These are phyloP conservation scores for Ormyrus nitidulus DNA, from an alignment of 2,888 invertebrate species.

Conservation along the genomic window DNA sequence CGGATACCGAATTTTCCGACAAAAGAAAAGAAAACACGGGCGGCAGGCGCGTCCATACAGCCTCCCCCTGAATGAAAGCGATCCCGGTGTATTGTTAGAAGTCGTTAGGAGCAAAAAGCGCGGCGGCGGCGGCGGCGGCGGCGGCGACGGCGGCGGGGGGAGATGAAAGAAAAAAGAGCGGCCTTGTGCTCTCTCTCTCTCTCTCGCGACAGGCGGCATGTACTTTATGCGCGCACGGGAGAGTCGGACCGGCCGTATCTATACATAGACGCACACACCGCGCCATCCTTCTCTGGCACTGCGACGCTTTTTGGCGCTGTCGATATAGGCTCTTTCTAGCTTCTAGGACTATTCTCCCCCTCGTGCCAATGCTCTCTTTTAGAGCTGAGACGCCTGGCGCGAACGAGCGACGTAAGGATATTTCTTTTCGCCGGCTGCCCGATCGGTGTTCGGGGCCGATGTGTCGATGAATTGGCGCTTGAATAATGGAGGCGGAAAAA, in stretches of 20 bases:
- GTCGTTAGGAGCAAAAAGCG: constrained; percentile 25
- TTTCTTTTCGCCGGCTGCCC: too few species aligned
- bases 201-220: background rate
- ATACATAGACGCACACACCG: constrained; percentile 22
- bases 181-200: constrained; percentile 39
- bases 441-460: background rate
- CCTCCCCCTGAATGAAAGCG: constrained; percentile 41
- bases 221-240: constrained; percentile 2
- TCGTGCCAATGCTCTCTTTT: constrained; percentile 48
- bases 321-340: background rate
- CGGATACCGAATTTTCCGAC: background rate
- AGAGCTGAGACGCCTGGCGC: background rate
- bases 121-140: background rate
- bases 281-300: background rate
- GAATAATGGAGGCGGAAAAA: background rate
- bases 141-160: background rate
- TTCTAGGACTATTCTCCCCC: background rate
- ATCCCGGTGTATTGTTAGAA: constrained; percentile 47
- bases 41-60: too few species aligned
- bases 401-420: background rate
- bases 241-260: background rate
- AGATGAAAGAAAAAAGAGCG: constrained; percentile 40
- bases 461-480: background rate
- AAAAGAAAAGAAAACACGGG: too few species aligned
- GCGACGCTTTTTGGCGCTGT: constrained; percentile 18